A percentile compares a stretch with the other conserved stretches of the same genome.
phyloP scores from a whole-genome alignment of 2,113 vertebrate species.

The Bubo bubo region DNA sequence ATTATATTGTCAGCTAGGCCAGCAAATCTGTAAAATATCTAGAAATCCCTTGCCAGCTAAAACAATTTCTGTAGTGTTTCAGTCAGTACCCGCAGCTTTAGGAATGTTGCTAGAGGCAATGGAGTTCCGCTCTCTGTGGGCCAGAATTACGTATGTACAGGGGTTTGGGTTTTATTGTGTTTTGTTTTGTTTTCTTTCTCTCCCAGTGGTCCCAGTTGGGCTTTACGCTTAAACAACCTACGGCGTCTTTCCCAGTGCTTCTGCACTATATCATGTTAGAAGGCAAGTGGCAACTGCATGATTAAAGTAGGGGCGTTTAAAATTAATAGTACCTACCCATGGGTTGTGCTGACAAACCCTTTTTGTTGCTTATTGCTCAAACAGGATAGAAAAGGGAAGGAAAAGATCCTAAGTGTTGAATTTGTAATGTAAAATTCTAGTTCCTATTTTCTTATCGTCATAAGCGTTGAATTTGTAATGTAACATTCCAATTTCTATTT shows the following conservation, averaged over 20 bases:
- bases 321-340: conserved; percentile 62
- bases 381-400: background rate
- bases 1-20: conserved; percentile 78
- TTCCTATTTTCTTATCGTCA: background rate
- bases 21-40: conserved; percentile 80
- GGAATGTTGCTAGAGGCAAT: conserved; percentile 64
- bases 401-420: background rate
- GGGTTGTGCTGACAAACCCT: conserved; percentile 51
- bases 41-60: conserved; percentile 67
- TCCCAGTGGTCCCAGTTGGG: conserved; percentile 63
- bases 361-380: background rate
- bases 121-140: conserved; percentile 42
- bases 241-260: conserved; percentile 46
- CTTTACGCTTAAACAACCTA: conserved; percentile 69
- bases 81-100: conserved; percentile 56
- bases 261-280: conserved; percentile 77
- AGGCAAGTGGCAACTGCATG: conserved; percentile 70
- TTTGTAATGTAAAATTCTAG: conserved; percentile 24
- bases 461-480: background rate
- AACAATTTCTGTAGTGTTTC: conserved; percentile 75
- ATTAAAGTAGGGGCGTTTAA: conserved; percentile 78
- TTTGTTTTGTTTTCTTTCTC: conserved; percentile 39
- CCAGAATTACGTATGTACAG: conserved; percentile 24
- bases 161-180: conserved; percentile 16
- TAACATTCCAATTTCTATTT: conserved; percentile 55